Evolutionary conservation across 2,888 invertebrate genomes (phyloP).

Genomic region (Itoplectis maculator): DNA sequence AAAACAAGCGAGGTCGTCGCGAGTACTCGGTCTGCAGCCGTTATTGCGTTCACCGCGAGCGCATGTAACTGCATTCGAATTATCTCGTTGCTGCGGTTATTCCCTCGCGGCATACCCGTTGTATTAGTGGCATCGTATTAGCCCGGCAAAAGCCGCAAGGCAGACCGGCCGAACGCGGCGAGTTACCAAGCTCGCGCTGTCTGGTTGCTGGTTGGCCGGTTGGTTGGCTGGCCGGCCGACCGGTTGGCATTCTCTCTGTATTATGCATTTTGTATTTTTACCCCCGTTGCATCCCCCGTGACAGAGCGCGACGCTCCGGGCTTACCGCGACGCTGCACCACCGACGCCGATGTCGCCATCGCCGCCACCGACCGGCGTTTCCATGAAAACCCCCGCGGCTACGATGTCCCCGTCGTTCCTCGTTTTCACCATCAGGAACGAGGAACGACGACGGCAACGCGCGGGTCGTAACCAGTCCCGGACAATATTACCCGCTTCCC

Average conservation of each 20-base stretch:
- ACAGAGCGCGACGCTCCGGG: constrained; percentile 2
- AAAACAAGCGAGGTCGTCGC: constrained; percentile 16
- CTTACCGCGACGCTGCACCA: too few relatives aligned
- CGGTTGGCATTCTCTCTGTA: neutral
- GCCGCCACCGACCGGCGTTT: neutral
- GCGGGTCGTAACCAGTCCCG: neutral
- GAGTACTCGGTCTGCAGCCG: constrained; percentile 1
- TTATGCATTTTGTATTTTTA: constrained; percentile 16
- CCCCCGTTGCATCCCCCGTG: neutral
- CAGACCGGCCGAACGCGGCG: neutral
- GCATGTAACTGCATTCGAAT: constrained; percentile 23
- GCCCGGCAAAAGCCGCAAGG: neutral
- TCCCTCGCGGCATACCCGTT: neutral
- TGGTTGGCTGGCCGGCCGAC: neutral
- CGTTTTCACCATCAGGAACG: neutral
- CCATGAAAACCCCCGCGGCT: constrained; percentile 6
- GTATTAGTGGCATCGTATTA: constrained; percentile 1
- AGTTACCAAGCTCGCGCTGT: too few relatives aligned
- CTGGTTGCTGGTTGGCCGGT: neutral
- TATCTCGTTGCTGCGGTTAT: constrained; percentile 17
- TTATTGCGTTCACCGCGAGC: neutral
- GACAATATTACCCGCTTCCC: constrained; percentile 19
- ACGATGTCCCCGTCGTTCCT: constrained; percentile 8
- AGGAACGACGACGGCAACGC: constrained; percentile 21
- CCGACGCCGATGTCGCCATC: too few relatives aligned